Percentiles rank a stretch among this genome's conserved stretches.
Conservation (phyloP, 2,797 vertebrate species). For the Hippoglossus hippoglossus region DNA sequence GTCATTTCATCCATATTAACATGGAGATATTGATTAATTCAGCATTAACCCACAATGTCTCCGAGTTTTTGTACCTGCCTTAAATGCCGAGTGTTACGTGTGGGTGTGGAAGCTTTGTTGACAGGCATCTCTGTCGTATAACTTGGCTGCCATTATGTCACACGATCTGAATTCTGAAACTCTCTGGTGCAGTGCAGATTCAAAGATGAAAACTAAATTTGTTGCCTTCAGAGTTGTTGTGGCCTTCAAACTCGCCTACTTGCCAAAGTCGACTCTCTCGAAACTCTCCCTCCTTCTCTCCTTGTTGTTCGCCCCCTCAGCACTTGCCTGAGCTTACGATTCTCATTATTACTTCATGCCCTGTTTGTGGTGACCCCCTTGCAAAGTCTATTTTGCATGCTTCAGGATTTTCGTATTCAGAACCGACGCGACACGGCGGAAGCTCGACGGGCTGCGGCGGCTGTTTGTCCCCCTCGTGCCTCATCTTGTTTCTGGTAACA, state of each 20-base stretch:
- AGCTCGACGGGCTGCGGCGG: not conserved
- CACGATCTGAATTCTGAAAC: not conserved
- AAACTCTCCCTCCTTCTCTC: no score
- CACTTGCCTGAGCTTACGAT: not conserved
- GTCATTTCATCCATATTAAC: no score
- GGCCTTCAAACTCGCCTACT: not conserved
- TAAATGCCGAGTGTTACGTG: no score
- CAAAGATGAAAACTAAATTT: not conserved
- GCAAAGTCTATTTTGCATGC: slow-evolving; percentile 14
- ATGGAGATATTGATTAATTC: no score
- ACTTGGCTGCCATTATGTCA: not conserved
- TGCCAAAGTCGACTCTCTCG: not conserved
- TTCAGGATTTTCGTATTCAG: not conserved
- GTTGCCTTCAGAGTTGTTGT: not conserved
- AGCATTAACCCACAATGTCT: no score
- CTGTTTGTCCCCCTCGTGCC: slow-evolving; percentile 30
- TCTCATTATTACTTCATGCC: not conserved
- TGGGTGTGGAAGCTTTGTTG: no score
- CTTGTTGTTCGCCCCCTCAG: not conserved
- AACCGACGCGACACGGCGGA: not conserved
- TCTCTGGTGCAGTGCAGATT: not conserved
- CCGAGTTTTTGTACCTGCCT: no score
- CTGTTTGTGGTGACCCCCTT: slow-evolving; percentile 14
- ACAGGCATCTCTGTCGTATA: no score
- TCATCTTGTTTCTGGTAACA: slow-evolving; percentile 41